These are phyloP conservation scores for Oncorhynchus keta DNA, from an alignment of 2,113 vertebrate genomes.

Conservation along the genomic window DNA sequence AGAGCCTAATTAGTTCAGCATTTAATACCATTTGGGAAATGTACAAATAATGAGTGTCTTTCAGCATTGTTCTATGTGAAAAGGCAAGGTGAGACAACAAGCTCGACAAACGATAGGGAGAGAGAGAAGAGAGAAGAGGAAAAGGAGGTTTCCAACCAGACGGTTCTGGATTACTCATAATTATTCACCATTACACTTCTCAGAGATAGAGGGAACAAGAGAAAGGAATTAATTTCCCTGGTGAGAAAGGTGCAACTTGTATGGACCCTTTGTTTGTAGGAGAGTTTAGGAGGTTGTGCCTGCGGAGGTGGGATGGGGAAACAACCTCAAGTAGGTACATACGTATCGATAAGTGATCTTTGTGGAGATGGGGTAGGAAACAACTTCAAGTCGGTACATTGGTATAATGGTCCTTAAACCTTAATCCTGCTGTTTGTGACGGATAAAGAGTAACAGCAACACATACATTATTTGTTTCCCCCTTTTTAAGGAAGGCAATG, in stretches of 20 bases:
- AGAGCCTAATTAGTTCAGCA: conserved; percentile 9
- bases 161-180: not conserved
- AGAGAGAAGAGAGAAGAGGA: not conserved
- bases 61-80: conserved; percentile 3
- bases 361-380: not conserved
- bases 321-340: too few species aligned
- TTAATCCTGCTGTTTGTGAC: too few species aligned
- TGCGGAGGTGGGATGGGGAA: not conserved
- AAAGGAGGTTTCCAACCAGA: not conserved
- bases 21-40: conserved; percentile 21
- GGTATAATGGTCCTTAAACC: too few species aligned
- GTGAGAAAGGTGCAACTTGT: not conserved
- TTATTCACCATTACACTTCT: not conserved
- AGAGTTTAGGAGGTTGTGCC: not conserved
- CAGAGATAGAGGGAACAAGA: not conserved
- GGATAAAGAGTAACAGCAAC: too few species aligned
- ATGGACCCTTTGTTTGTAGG: not conserved
- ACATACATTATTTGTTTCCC: too few species aligned
- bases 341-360: not conserved
- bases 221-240: conserved; percentile 3
- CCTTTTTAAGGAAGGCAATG: too few species aligned
- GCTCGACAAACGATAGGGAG: not conserved
- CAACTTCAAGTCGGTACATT: too few species aligned
- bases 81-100: conserved; percentile 4
- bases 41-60: conserved; percentile 16